These are phyloP conservation scores for Anthonomus grandis DNA, from an alignment of 1,140 invertebrate species.

Conservation along the genomic window DNA sequence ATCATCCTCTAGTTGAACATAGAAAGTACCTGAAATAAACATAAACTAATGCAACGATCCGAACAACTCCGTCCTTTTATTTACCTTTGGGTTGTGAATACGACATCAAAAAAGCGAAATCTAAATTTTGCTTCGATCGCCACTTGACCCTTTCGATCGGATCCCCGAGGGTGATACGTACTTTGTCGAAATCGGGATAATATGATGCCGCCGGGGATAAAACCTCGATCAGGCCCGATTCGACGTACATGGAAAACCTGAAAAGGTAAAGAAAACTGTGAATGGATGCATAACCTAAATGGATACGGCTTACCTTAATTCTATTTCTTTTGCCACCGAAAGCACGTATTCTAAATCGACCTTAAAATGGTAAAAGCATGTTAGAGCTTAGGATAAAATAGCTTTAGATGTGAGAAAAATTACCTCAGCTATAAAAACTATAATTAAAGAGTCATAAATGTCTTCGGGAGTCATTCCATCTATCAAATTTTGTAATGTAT, in stretches of 20 bases:
- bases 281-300: too few species aligned
- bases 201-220: slow-evolving; percentile 80
- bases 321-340: slow-evolving; percentile 69
- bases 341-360: slow-evolving; percentile 69
- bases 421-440: slow-evolving; percentile 88
- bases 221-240: slow-evolving; percentile 84
- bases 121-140: slow-evolving; percentile 95
- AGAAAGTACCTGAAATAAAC: slow-evolving; percentile 59
- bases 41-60: not conserved
- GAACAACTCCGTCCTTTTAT: not conserved
- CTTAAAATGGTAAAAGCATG: slow-evolving; percentile 47
- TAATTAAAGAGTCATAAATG: slow-evolving; percentile 75
- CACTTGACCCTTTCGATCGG: slow-evolving; percentile 84
- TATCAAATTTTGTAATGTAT: slow-evolving; percentile 84
- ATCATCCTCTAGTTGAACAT: slow-evolving; percentile 93
- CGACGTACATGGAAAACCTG: slow-evolving; percentile 59
- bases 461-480: slow-evolving; percentile 76
- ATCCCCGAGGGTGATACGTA: slow-evolving; percentile 82
- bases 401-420: slow-evolving; percentile 24
- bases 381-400: not conserved
- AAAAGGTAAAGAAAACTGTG: too few species aligned
- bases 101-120: slow-evolving; percentile 95
- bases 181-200: slow-evolving; percentile 82
- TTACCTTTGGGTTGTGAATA: slow-evolving; percentile 75
- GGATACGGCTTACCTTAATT: slow-evolving; percentile 60